Conservation (phyloP, 2,888 invertebrate genomes). For the Dendrolimus houi region DNA sequence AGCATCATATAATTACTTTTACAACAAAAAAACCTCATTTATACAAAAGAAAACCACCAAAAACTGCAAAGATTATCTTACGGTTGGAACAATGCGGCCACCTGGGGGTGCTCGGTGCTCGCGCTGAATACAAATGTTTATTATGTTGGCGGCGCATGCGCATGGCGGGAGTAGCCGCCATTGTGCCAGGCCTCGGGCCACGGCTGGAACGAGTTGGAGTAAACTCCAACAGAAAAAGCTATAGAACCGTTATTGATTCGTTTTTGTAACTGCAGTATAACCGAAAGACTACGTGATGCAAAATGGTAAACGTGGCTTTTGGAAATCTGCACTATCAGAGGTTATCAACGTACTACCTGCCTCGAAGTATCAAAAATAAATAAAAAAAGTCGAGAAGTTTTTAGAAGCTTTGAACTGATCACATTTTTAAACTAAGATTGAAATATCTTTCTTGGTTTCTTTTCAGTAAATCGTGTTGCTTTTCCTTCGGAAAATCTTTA, state of each 20-base stretch:
- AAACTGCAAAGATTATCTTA: conserved; percentile 20
- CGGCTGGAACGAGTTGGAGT: conserved; percentile 54
- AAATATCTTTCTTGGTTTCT: too few relatives aligned
- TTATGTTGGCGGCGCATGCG: conserved; percentile 29
- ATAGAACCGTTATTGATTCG: conserved; percentile 10
- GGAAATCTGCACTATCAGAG: too few relatives aligned
- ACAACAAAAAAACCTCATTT: neutral
- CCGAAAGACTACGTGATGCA: too few relatives aligned
- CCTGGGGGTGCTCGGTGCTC: conserved; percentile 27
- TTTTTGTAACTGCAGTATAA: too few relatives aligned
- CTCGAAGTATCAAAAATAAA: too few relatives aligned
- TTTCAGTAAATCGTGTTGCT: too few relatives aligned
- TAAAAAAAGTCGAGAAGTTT: too few relatives aligned
- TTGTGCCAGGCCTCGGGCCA: conserved; percentile 54
- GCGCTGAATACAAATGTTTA: conserved; percentile 70
- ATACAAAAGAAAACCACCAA: conserved; percentile 6
- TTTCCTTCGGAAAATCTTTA: too few relatives aligned
- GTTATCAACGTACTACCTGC: too few relatives aligned
- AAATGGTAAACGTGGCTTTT: too few relatives aligned
- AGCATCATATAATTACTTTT: neutral
- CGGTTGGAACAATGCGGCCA: conserved; percentile 15
- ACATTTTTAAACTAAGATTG: too few relatives aligned
- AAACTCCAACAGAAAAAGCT: conserved; percentile 3
- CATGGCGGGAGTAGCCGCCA: conserved; percentile 65
- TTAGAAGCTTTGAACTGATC: too few relatives aligned